A percentile compares a stretch with the other conserved stretches of the same genome.
Evolutionary conservation across 2,888 invertebrate species (phyloP).

Genomic region (Palloptera scutellata): DNA sequence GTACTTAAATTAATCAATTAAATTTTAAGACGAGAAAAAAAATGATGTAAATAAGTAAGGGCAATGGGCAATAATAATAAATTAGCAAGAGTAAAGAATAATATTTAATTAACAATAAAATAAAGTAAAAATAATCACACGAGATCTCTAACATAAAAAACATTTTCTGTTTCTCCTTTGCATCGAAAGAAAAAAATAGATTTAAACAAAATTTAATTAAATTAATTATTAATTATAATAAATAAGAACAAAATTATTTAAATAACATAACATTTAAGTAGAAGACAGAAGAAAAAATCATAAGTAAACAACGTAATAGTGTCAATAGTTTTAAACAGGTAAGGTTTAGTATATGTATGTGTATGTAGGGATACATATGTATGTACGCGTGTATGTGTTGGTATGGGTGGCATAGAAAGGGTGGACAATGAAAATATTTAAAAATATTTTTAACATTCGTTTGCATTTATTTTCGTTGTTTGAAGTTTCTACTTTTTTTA

Average conservation of each 20-base stretch:
- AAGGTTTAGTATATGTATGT: background rate
- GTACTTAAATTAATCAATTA: background rate
- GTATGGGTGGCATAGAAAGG: background rate
- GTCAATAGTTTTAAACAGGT: background rate
- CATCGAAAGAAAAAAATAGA: conserved; percentile 13
- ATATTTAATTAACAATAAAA: conserved; percentile 11
- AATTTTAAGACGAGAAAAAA: background rate
- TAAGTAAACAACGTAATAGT: background rate
- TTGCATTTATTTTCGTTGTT: too few relatives aligned
- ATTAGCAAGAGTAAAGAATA: conserved; percentile 13
- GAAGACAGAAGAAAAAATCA: background rate
- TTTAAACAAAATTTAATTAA: conserved; percentile 5
- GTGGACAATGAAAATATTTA: too few relatives aligned
- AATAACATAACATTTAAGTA: conserved; percentile 19
- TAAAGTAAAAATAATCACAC: conserved; percentile 16
- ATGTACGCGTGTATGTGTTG: background rate
- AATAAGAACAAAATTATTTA: conserved; percentile 4
- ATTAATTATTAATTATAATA: conserved; percentile 10
- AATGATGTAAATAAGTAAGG: background rate
- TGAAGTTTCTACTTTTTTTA: too few relatives aligned
- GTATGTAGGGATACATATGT: background rate
- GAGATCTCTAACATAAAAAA: conserved; percentile 23
- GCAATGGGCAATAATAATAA: background rate
- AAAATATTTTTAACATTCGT: too few relatives aligned
- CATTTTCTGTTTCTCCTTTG: background rate